Evolutionary conservation across 2,888 invertebrate genomes (phyloP).

Genomic region (Hypomecis punctinalis): DNA sequence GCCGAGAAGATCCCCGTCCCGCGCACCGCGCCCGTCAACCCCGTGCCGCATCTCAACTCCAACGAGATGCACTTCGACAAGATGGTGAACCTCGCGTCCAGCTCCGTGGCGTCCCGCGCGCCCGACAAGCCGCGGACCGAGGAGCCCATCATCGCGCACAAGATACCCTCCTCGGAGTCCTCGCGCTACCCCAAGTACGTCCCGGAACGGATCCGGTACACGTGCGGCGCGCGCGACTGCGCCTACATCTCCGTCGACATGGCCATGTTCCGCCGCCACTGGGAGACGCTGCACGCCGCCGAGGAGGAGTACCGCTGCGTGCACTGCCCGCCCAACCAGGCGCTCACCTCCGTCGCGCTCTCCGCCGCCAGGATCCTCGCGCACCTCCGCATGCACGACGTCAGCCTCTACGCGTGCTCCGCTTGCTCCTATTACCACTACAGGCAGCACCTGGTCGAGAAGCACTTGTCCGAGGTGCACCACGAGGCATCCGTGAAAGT

Average conservation of each 20-base stretch:
- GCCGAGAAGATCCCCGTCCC: slow-evolving; percentile 87
- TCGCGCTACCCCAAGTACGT: slow-evolving; percentile 79
- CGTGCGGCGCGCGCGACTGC: slow-evolving; percentile 90
- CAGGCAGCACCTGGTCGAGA: slow-evolving; percentile 86
- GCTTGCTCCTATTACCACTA: slow-evolving; percentile 88
- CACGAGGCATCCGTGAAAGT: slow-evolving; percentile 73
- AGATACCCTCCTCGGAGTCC: slow-evolving; percentile 51
- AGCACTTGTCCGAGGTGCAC: slow-evolving; percentile 81
- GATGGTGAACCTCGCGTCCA: slow-evolving; percentile 92
- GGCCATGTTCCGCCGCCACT: slow-evolving; percentile 88
- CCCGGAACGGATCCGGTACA: slow-evolving; percentile 84
- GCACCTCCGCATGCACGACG: slow-evolving; percentile 91
- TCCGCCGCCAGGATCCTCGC: slow-evolving; percentile 87
- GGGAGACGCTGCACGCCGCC: slow-evolving; percentile 88
- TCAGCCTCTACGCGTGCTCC: slow-evolving; percentile 89
- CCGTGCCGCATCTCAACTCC: slow-evolving; percentile 91
- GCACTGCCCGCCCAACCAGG: slow-evolving; percentile 87
- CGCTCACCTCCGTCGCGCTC: slow-evolving; percentile 71
- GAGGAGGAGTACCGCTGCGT: slow-evolving; percentile 87
- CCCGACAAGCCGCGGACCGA: slow-evolving; percentile 49
- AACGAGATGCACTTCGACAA: slow-evolving; percentile 93
- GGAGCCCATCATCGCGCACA: slow-evolving; percentile 36
- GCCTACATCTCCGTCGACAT: slow-evolving; percentile 90
- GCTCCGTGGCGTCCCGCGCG: slow-evolving; percentile 44
- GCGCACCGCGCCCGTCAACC: slow-evolving; percentile 90